phyloP scores from a whole-genome alignment of 2,888 invertebrate genomes.

The Clostera curtula region DNA sequence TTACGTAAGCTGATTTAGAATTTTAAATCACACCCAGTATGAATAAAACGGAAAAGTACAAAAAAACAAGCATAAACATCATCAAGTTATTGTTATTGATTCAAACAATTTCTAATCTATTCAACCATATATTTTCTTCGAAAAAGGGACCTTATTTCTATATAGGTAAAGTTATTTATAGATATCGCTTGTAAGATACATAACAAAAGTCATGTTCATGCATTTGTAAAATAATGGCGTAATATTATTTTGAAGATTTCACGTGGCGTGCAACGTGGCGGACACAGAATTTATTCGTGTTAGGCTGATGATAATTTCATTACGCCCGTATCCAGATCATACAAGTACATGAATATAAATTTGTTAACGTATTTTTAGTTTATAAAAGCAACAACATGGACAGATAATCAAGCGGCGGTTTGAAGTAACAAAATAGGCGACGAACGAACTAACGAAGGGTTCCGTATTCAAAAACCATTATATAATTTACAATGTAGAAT shows the following conservation, averaged over 20 bases:
- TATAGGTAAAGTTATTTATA: conserved; percentile 41
- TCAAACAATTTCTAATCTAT: conserved; percentile 22
- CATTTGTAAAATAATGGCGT: conserved; percentile 38
- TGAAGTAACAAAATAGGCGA: too few relatives aligned
- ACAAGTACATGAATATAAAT: conserved; percentile 17
- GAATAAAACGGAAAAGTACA: too few relatives aligned
- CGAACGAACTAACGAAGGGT: too few relatives aligned
- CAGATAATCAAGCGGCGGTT: too few relatives aligned
- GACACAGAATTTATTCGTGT: conserved; percentile 39
- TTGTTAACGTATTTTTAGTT: neutral
- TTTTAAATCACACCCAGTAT: too few relatives aligned
- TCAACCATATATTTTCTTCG: conserved; percentile 17
- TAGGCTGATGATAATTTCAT: conserved; percentile 50
- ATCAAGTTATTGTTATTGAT: conserved; percentile 9
- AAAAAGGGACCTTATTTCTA: conserved; percentile 30
- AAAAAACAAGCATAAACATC: neutral
- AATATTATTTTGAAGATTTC: conserved; percentile 38
- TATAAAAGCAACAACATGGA: too few relatives aligned
- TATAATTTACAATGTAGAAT: too few relatives aligned
- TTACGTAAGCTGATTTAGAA: too few relatives aligned
- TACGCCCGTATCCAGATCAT: conserved; percentile 30
- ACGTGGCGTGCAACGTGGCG: conserved; percentile 50
- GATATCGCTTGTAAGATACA: conserved; percentile 49
- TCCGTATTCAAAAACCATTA: too few relatives aligned
- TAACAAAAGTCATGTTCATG: conserved; percentile 52